phyloP scores from a whole-genome alignment of 2,113 vertebrate genomes.

The Microcebus lehilahytsara region DNA sequence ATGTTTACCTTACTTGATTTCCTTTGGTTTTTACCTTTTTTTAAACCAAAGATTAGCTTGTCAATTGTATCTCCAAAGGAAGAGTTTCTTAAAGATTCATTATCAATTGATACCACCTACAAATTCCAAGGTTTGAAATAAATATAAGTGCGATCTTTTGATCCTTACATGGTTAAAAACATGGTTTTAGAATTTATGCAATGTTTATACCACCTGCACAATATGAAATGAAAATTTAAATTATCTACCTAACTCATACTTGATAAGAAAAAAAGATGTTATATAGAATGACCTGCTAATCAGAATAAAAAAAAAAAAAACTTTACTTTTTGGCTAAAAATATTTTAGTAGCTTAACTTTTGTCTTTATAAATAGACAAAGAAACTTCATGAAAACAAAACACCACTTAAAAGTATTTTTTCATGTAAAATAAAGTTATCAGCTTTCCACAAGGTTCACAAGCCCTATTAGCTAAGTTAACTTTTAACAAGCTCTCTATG shows the following conservation, averaged over 20 bases:
- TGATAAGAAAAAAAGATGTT: neutral
- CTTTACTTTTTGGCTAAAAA: neutral
- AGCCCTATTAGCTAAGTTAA: neutral
- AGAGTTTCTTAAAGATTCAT: neutral
- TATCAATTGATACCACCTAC: neutral
- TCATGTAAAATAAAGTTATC: neutral
- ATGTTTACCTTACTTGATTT: neutral
- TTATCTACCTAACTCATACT: neutral
- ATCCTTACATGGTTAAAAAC: neutral
- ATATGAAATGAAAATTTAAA: neutral
- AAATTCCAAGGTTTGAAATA: neutral
- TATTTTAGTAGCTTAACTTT: neutral
- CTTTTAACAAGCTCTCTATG: neutral
- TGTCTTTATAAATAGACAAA: constrained; percentile 14
- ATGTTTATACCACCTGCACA: neutral
- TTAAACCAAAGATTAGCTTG: neutral
- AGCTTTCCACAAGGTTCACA: neutral
- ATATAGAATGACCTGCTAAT: neutral
- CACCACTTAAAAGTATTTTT: neutral
- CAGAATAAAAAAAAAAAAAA: neutral
- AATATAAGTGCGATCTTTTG: neutral
- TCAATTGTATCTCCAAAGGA: neutral
- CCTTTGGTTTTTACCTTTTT: neutral
- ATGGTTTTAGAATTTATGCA: neutral
- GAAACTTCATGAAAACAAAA: neutral